Base-by-base conservation (phyloP, 92 coral and sea anemone genomes). In the Isaurus tuberculatus region DNA sequence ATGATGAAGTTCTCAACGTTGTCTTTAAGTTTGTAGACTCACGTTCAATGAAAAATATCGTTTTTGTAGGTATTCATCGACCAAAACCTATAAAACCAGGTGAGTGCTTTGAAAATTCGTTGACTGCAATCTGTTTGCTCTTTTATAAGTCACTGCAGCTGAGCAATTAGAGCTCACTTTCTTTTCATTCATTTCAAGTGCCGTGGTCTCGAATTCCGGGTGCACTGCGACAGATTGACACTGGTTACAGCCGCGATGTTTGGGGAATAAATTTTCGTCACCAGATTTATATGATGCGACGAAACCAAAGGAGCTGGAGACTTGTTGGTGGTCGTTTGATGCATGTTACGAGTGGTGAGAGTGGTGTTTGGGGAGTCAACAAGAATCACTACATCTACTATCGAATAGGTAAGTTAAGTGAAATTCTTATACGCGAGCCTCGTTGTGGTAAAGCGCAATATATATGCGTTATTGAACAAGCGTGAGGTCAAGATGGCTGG, bases 271-370 rank as follows among this genome's bases (percentile, higher is more conserved):
- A 65, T 26, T 34, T 42, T 44, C 75, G 40, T 70, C 51, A 70
- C 51, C 75, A 70, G 32, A 37, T 70, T 13, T 72, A 10, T 8
- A 72, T 30, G 29, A 20, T 53, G n/a, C 75, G 61, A 16, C 61
- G 72, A 60, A 71, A 71, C 64, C 66, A 40, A 80, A 43, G 85
- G 40, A 69, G 73, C 40, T 85, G 88, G 88, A 51, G 63, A 48
- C 32, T 53, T 67, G 37, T 85, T n/a, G 48, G 69, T 66, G 64
- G 67, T 27, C 80, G 72, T 16, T 75, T 44, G 70, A 85, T 75
- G 29, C 74, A 77, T 40, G 57, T 77, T 25, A 65, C 84, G 6
- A 43, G 84, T n/a, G 88, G 88, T 8, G 83, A 23, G 25, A 37
- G 75, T 43, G 27, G 75, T 75, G 36, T 70, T 70, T 80, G 85